Evolutionary conservation across 2,113 vertebrate species (phyloP).

Genomic region (Echinops telfairi): DNA sequence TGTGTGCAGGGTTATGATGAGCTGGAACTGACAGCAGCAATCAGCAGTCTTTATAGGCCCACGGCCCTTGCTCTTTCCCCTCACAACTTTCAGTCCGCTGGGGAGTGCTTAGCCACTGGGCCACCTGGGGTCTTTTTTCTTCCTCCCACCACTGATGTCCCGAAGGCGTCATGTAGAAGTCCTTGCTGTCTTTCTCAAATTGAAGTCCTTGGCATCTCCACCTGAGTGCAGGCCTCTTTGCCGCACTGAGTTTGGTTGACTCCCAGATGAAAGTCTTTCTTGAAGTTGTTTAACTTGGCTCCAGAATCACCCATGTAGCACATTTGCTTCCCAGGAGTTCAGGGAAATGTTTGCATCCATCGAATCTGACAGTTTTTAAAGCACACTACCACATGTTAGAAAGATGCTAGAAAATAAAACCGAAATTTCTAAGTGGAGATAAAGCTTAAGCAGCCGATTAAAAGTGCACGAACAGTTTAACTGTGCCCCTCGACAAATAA

Average conservation of each 20-base stretch:
- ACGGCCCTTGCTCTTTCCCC: neutral
- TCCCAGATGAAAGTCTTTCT: neutral
- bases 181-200: neutral
- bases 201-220: neutral
- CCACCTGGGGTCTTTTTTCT: neutral
- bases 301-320: neutral
- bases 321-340: neutral
- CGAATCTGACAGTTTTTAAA: constrained; percentile 41
- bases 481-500: neutral
- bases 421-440: constrained; percentile 34
- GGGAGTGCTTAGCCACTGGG: neutral
- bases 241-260: neutral
- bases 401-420: constrained; percentile 32
- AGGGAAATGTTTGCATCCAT: neutral
- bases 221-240: neutral
- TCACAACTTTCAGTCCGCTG: neutral
- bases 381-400: neutral
- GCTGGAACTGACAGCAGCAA: neutral
- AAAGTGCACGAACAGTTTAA: neutral
- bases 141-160: neutral
- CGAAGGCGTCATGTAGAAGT: neutral
- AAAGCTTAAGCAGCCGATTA: neutral
- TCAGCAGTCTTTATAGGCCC: neutral
- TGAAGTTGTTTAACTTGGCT: neutral
- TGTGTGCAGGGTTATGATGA: neutral